phyloP scores from a whole-genome alignment of 2,797 vertebrate genomes.

The Syncerus caffer region DNA sequence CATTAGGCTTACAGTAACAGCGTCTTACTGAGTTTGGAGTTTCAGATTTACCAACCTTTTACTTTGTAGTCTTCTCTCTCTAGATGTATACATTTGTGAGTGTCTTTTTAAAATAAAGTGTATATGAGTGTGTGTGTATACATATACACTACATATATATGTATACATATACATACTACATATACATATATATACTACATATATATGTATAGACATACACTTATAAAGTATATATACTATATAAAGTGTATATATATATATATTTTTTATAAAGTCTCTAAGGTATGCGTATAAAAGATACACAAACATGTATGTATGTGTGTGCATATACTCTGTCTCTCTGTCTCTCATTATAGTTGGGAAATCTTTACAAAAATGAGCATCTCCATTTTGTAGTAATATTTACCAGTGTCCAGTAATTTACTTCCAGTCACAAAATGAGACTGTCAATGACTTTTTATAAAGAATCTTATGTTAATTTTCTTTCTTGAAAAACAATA shows the following conservation, averaged over 20 bases:
- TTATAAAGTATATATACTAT: neutral
- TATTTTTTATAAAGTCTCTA: neutral
- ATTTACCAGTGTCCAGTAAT: neutral
- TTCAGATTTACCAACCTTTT: neutral
- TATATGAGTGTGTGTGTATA: neutral
- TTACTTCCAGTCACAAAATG: neutral
- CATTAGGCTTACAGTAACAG: neutral
- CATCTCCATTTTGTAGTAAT: neutral
- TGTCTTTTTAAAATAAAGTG: neutral
- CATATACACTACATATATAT: neutral
- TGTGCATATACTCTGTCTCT: neutral
- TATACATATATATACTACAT: too few relatives aligned
- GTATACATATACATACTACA: too few relatives aligned
- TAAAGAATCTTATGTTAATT: neutral
- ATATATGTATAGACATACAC: neutral
- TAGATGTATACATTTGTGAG: neutral
- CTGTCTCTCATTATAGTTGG: neutral
- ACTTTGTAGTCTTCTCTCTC: neutral
- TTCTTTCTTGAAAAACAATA: neutral
- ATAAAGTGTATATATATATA: neutral
- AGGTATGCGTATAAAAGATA: fast-evolving
- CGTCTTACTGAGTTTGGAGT: neutral
- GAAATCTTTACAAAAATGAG: neutral
- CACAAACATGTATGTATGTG: neutral
- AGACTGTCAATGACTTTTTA: neutral